Conservation (phyloP, 2,888 invertebrate genomes). For the Tricholauxania praeusta region DNA sequence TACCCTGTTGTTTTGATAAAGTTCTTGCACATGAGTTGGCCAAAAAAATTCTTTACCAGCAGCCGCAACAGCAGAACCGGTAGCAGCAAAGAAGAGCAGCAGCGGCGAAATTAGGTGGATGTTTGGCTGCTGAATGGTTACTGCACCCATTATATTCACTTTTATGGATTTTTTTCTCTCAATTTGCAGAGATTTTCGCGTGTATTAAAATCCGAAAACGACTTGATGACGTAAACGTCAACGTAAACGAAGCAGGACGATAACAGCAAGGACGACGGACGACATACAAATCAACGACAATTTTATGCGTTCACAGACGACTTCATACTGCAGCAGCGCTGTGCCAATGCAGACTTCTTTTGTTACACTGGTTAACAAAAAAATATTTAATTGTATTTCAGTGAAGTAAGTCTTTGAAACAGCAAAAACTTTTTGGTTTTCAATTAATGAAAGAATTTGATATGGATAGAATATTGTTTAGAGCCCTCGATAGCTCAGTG, state of each 20-base stretch:
- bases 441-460: no score
- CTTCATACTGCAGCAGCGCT: slow-evolving; percentile 25
- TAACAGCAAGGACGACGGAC: slow-evolving; percentile 36
- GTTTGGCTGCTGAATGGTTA: slow-evolving; percentile 36
- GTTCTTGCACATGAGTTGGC: slow-evolving; percentile 43
- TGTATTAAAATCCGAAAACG: slow-evolving; percentile 37
- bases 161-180: slow-evolving; percentile 30
- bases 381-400: background rate
- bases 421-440: no score
- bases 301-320: slow-evolving; percentile 45
- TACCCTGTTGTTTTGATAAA: slow-evolving; percentile 34
- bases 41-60: slow-evolving; percentile 21
- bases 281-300: slow-evolving; percentile 35
- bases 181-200: slow-evolving; percentile 36
- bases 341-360: background rate
- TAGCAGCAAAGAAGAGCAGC: slow-evolving; percentile 7
- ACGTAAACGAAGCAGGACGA: slow-evolving; percentile 11
- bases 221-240: slow-evolving; percentile 49
- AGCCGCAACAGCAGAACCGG: slow-evolving; percentile 7
- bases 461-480: no score
- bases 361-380: background rate
- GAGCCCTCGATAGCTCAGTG: no score
- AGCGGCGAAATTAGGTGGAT: slow-evolving; percentile 14
- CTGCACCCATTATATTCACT: slow-evolving; percentile 35
- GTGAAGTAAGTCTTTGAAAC: no score